Percentiles rank a stretch among this genome's conserved stretches.
Conservation (phyloP, 1,140 invertebrate genomes). For the Yoshiicerus persimilis region DNA sequence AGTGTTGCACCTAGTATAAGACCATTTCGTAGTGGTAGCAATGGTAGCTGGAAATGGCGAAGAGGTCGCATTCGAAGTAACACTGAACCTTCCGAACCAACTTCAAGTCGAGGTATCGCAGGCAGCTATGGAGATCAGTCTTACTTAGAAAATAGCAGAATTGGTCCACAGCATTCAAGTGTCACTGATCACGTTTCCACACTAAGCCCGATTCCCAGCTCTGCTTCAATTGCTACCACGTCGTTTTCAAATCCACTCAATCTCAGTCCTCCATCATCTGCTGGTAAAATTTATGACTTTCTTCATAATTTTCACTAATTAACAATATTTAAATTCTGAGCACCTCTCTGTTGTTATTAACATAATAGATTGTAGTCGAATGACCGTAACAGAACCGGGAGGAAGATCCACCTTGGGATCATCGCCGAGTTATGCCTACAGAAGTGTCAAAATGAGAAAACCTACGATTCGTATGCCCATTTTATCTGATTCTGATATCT, state of each 20-base stretch:
- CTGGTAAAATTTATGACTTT: background rate
- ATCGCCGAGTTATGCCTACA: slow-evolving; percentile 30
- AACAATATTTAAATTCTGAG: background rate
- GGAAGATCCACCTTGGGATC: background rate
- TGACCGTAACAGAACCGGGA: slow-evolving; percentile 36
- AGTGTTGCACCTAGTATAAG: slow-evolving; percentile 59
- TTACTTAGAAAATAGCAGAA: background rate
- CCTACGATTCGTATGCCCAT: slow-evolving; percentile 42
- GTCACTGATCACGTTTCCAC: slow-evolving; percentile 60
- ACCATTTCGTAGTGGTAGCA: background rate
- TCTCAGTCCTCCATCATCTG: slow-evolving; percentile 7
- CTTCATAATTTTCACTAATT: background rate
- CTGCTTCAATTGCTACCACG: slow-evolving; percentile 54
- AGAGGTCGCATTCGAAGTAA: background rate
- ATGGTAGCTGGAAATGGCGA: background rate
- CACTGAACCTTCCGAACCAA: background rate
- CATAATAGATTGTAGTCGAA: slow-evolving; percentile 20
- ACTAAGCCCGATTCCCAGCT: slow-evolving; percentile 79
- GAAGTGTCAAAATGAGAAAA: slow-evolving; percentile 42
- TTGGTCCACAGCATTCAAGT: background rate
- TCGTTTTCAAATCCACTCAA: slow-evolving; percentile 1
- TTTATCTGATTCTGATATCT: slow-evolving; percentile 43
- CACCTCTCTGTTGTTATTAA: background rate
- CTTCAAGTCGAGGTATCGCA: background rate
- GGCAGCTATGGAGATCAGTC: background rate